These are phyloP conservation scores for Zaprionus camerounensis DNA, from an alignment of 1,140 invertebrate species.

Conservation along the genomic window DNA sequence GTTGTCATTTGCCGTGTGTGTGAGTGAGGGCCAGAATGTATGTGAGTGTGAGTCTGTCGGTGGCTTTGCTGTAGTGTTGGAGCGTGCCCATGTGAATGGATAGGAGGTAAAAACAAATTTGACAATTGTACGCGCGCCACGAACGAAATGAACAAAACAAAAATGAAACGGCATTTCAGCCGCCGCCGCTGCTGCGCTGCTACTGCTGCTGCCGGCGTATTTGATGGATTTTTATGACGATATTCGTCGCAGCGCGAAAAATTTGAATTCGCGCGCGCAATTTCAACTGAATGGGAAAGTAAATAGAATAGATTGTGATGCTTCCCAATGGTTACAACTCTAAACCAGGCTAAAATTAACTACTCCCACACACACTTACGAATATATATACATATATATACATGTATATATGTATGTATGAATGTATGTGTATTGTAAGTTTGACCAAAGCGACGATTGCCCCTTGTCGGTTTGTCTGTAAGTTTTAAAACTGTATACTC, in stretches of 20 bases:
- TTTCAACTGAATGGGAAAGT: conserved; percentile 2
- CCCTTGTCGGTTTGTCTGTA: conserved; percentile 46
- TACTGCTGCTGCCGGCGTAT: conserved; percentile 64
- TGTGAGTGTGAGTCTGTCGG: conserved; percentile 32
- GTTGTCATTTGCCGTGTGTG: conserved; percentile 34
- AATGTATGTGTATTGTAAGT: conserved; percentile 27
- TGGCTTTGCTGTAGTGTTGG: conserved; percentile 40
- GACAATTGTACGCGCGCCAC: conserved; percentile 81
- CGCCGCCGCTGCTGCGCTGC: conserved; percentile 24
- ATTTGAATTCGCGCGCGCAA: conserved; percentile 68
- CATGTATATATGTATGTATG: not conserved
- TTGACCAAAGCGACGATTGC: conserved; percentile 49
- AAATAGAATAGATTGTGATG: conserved; percentile 12
- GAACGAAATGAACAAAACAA: conserved; percentile 83
- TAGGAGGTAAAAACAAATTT: conserved; percentile 79
- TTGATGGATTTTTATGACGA: conserved; percentile 61
- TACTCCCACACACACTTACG: conserved; percentile 28
- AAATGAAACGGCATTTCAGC: conserved; percentile 78
- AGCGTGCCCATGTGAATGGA: conserved; percentile 70
- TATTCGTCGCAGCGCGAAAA: conserved; percentile 40
- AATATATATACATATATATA: conserved; percentile 18
- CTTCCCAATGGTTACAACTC: conserved; percentile 33
- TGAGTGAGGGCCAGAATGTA: conserved; percentile 13
- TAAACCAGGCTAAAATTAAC: conserved; percentile 49
- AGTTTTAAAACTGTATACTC: conserved; percentile 79